Conservation (phyloP, 2,797 vertebrate species). For the Spea hammondii region DNA sequence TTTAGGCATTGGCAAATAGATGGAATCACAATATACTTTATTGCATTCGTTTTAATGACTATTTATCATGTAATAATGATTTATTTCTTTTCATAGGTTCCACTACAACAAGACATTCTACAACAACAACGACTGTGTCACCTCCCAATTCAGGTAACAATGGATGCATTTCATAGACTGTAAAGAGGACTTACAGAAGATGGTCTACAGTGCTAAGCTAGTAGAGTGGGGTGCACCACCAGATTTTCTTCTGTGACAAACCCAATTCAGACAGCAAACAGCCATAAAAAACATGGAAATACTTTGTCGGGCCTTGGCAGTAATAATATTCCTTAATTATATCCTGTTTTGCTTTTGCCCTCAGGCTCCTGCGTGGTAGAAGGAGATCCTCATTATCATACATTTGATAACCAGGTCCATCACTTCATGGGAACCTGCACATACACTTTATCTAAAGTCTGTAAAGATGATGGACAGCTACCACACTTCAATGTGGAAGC, state of each 20-base stretch:
- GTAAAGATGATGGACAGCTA: slow-evolving; percentile 36
- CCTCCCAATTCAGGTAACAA: not conserved
- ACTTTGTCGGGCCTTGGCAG: no score
- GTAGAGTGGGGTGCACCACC: no score
- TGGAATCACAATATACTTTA: no score
- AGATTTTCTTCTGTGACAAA: no score
- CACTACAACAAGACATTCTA: not conserved
- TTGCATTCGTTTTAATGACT: no score
- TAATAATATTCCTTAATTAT: no score
- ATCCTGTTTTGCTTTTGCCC: not conserved
- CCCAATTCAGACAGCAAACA: no score
- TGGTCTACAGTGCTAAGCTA: no score
- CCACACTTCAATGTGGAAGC: slow-evolving; percentile 57
- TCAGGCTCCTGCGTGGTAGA: slow-evolving; percentile 47
- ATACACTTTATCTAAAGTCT: slow-evolving; percentile 58
- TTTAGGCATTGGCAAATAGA: no score
- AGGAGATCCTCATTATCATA: slow-evolving; percentile 59
- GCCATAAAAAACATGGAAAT: no score
- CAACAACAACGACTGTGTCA: not conserved
- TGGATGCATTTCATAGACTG: no score
- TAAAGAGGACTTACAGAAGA: no score
- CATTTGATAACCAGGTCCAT: slow-evolving; percentile 58
- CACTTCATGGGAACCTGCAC: slow-evolving; percentile 62
- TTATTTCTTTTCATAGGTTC: not conserved
- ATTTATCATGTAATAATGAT: not conserved